phyloP scores from a whole-genome alignment of 2,113 vertebrate species.

The Aptenodytes forsteri region DNA sequence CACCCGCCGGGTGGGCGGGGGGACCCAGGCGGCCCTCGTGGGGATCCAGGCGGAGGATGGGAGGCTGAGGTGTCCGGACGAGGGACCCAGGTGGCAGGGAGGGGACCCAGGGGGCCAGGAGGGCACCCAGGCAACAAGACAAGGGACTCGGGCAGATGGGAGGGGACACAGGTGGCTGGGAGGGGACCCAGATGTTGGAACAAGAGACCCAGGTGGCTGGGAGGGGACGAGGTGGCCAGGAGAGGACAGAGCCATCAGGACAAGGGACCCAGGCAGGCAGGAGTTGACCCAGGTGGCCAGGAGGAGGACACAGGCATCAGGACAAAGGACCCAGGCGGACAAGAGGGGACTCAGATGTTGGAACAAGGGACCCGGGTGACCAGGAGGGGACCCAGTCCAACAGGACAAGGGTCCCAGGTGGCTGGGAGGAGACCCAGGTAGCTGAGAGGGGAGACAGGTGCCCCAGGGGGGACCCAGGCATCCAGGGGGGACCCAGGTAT shows the following conservation, averaged over 20 bases:
- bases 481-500: accelerated
- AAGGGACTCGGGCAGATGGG: too few species aligned
- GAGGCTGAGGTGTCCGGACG: accelerated
- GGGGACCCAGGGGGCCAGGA: neutral
- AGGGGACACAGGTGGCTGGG: neutral
- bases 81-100: neutral
- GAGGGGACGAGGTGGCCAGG: too few species aligned
- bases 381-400: too few species aligned
- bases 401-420: too few species aligned
- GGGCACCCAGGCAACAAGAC: too few species aligned
- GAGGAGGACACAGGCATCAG: neutral
- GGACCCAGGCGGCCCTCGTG: neutral
- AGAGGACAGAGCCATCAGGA: neutral
- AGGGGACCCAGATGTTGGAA: neutral
- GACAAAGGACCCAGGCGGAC: neutral
- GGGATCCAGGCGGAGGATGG: neutral
- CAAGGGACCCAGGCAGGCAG: neutral
- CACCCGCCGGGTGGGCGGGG: neutral
- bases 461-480: too few species aligned
- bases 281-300: too few species aligned
- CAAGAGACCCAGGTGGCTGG: too few species aligned
- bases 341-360: too few species aligned
- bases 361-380: too few species aligned
- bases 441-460: too few species aligned
- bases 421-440: too few species aligned